phyloP scores from a whole-genome alignment of 2,797 vertebrate species.

The Sorex maritimensis region DNA sequence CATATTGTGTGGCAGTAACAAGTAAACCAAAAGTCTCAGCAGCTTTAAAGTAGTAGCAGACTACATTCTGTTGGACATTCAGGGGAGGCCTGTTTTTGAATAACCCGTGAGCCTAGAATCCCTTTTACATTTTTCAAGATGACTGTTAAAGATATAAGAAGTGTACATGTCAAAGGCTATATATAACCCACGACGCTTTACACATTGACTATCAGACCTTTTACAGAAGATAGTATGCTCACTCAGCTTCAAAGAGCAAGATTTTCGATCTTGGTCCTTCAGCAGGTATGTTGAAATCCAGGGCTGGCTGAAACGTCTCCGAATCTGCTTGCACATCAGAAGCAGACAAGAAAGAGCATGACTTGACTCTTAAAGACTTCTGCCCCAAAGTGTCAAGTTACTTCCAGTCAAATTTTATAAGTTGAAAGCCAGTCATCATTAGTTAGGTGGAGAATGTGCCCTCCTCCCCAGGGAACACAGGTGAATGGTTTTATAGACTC shows the following conservation, averaged over 20 bases:
- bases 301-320: not conserved
- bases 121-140: no score
- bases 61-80: not conserved
- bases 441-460: not conserved
- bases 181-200: not conserved
- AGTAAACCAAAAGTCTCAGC: not conserved
- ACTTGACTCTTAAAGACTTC: not conserved
- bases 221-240: not conserved
- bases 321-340: not conserved
- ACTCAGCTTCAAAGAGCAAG: not conserved
- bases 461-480: not conserved
- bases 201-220: not conserved
- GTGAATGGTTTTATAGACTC: not conserved
- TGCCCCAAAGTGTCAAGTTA: not conserved
- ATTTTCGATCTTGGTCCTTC: not conserved
- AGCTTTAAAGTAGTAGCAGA: not conserved
- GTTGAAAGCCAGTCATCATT: not conserved
- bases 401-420: not conserved
- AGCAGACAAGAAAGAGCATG: not conserved
- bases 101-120: not conserved
- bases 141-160: no score
- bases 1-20: not conserved
- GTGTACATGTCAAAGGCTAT: no score
- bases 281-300: fast-evolving
- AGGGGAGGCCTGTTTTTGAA: not conserved